A percentile compares a stretch with the other conserved stretches of the same genome.
phyloP scores from a whole-genome alignment of 2,113 vertebrate genomes.

The Urocitellus parryii region DNA sequence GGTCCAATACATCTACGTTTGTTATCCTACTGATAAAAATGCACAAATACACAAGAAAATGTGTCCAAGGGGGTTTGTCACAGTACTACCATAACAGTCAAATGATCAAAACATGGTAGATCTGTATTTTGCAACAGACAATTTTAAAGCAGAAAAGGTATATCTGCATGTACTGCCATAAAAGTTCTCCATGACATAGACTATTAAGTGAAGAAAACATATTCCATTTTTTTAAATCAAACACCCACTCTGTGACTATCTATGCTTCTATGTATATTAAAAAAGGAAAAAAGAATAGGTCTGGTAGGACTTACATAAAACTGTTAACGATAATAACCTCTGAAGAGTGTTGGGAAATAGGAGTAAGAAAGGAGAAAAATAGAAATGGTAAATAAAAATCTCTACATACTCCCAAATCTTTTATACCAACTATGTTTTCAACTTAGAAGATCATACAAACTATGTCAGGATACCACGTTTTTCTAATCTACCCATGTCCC shows the following conservation, averaged over 20 bases:
- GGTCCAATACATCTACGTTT: not conserved
- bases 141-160: not conserved
- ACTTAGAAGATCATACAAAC: not conserved
- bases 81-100: not conserved
- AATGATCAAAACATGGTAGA: not conserved
- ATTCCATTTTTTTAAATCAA: slow-evolving; percentile 9
- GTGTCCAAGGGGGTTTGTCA: not conserved
- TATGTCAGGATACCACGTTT: not conserved
- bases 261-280: not conserved
- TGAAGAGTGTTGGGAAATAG: not conserved
- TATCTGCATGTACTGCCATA: not conserved
- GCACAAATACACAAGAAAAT: not conserved
- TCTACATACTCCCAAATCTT: not conserved
- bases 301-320: not conserved
- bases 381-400: not conserved
- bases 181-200: not conserved
- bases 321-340: not conserved
- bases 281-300: slow-evolving; percentile 7
- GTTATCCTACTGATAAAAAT: slow-evolving; percentile 26
- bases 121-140: not conserved
- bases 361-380: not conserved
- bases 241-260: not conserved
- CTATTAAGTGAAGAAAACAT: slow-evolving; percentile 30
- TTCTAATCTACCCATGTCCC: not conserved
- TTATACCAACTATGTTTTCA: not conserved